phyloP scores from a whole-genome alignment of 2,797 vertebrate genomes.

The Falco novaeseelandiae region DNA sequence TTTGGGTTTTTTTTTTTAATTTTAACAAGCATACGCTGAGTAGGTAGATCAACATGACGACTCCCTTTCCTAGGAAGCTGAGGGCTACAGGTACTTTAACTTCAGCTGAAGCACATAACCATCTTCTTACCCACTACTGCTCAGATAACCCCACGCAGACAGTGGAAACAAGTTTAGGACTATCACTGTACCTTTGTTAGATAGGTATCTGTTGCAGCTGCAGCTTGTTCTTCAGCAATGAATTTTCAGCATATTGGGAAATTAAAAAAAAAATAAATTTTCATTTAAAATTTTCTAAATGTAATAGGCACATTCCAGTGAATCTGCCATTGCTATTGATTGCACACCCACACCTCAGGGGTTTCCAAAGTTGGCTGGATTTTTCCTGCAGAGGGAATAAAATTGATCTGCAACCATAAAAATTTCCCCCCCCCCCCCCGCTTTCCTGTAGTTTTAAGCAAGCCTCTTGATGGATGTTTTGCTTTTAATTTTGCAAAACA shows the following conservation, averaged over 20 bases:
- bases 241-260: neutral
- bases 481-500: conserved; percentile 58
- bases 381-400: neutral
- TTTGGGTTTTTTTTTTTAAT: neutral
- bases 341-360: neutral
- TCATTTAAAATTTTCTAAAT: neutral
- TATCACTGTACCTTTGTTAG: neutral
- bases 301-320: neutral
- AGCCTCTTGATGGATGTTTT: conserved; percentile 14
- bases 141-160: neutral
- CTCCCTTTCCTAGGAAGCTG: neutral
- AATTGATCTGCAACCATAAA: neutral
- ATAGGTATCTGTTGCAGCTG: neutral
- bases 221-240: neutral
- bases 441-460: conserved; percentile 6
- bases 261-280: neutral
- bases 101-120: neutral
- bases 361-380: neutral
- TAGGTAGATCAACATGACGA: neutral
- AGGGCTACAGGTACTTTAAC: neutral
- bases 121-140: neutral
- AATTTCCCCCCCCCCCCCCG: too few relatives aligned
- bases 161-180: neutral
- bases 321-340: neutral
- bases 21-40: neutral